These are phyloP conservation scores for Ashinkailepas kermadecensis DNA, from an alignment of 2,888 invertebrate species.

Conservation along the genomic window DNA sequence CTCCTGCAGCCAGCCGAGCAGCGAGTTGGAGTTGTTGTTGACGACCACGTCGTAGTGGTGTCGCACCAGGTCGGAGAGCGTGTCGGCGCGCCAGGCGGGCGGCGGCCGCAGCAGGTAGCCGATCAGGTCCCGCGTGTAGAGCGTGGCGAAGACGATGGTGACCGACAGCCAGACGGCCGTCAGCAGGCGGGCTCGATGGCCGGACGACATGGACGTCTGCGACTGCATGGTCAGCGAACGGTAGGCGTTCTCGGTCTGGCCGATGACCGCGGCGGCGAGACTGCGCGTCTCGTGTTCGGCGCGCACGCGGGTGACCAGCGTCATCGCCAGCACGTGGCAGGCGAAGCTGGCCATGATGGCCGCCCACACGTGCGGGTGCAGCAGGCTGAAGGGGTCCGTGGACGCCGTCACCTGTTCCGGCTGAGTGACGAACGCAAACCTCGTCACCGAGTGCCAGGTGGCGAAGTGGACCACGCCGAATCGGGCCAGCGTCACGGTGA, in stretches of 20 bases:
- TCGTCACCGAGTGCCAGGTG: not conserved
- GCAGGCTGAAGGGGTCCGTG: not conserved
- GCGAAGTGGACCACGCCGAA: not conserved
- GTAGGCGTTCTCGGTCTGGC: not conserved
- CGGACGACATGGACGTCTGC: not conserved
- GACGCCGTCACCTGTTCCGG: not conserved
- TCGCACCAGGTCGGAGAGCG: not conserved
- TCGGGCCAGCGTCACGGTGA: not conserved
- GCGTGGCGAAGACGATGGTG: not conserved
- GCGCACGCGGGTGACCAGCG: not conserved
- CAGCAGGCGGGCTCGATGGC: not conserved
- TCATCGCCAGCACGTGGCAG: not conserved
- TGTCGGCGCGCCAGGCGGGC: not conserved
- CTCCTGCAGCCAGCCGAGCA: constrained; percentile 10
- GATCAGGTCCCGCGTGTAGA: constrained; percentile 9
- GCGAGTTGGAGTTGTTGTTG: constrained; percentile 10
- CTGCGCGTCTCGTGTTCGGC: not conserved
- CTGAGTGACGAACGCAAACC: not conserved
- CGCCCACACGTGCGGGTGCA: not conserved
- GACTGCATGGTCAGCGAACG: not conserved
- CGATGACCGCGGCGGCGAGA: not conserved
- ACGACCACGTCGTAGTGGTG: not conserved
- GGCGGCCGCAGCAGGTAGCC: not conserved
- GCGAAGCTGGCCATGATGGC: not conserved
- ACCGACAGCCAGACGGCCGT: not conserved